These are phyloP conservation scores for Drosophila macrospina DNA, from an alignment of 2,888 invertebrate genomes.

Conservation along the genomic window DNA sequence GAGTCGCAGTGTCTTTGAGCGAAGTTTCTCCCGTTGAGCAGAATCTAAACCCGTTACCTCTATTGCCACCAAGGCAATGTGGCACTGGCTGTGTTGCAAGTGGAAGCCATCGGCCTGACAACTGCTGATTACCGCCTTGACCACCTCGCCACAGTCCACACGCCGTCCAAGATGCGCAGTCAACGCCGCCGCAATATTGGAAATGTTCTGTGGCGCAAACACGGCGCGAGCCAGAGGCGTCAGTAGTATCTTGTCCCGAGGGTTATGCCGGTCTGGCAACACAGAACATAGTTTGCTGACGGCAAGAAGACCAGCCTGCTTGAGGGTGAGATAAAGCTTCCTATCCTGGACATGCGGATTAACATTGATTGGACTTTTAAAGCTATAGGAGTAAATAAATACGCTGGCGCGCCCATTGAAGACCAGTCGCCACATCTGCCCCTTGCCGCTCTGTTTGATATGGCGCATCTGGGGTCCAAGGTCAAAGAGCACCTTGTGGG, in stretches of 20 bases:
- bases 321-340: constrained; percentile 59
- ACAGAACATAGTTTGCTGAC: constrained; percentile 38
- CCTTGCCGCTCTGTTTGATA: constrained; percentile 43
- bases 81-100: constrained; percentile 51
- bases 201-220: constrained; percentile 50
- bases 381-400: constrained; percentile 50
- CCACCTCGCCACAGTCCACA: constrained; percentile 39
- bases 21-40: constrained; percentile 38
- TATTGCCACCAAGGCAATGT: constrained; percentile 59
- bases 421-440: constrained; percentile 58
- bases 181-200: constrained; percentile 46
- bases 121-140: constrained; percentile 60
- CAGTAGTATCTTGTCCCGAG: constrained; percentile 48
- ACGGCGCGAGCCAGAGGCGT: constrained; percentile 61
- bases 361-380: constrained; percentile 43
- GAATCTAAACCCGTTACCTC: constrained; percentile 29
- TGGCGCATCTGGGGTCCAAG: constrained; percentile 53
- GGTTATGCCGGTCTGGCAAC: constrained; percentile 27
- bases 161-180: neutral
- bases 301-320: constrained; percentile 64
- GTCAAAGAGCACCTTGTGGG: constrained; percentile 58
- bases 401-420: constrained; percentile 41
- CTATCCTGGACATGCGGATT: constrained; percentile 50
- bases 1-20: constrained; percentile 28
- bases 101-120: constrained; percentile 67